phyloP scores from a whole-genome alignment of 2,888 invertebrate genomes.

The Ethmia dodecea region DNA sequence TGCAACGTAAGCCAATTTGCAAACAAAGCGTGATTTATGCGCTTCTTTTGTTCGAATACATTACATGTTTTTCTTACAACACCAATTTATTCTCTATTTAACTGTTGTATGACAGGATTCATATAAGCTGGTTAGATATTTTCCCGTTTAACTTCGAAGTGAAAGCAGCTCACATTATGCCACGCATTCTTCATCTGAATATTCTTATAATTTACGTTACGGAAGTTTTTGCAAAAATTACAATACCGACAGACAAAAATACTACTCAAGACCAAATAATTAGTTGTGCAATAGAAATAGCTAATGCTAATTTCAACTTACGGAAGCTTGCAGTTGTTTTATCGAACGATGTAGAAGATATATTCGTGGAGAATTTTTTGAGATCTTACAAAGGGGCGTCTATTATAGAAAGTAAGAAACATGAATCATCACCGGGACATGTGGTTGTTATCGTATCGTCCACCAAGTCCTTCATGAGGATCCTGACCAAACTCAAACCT shows the following conservation, averaged over 20 bases:
- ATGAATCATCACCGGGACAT: constrained; percentile 35
- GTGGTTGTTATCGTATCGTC: constrained; percentile 43
- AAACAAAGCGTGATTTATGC: no score
- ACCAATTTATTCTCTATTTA: no score
- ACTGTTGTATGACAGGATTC: no score
- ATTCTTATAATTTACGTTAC: constrained; percentile 10
- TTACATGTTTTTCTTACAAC: no score
- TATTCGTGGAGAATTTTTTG: constrained; percentile 34
- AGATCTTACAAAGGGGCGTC: constrained; percentile 41
- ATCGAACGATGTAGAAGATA: constrained; percentile 36
- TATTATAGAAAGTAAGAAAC: constrained; percentile 35
- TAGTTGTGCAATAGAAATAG: constrained; percentile 36
- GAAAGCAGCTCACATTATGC: neutral
- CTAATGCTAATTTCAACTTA: constrained; percentile 42
- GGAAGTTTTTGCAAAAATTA: constrained; percentile 14
- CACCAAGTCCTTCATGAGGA: constrained; percentile 38
- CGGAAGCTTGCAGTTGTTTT: constrained; percentile 36
- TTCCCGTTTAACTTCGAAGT: neutral
- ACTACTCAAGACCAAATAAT: constrained; percentile 25
- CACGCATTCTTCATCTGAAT: neutral
- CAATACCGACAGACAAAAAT: constrained; percentile 9
- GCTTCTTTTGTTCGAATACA: no score
- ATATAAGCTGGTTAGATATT: no score
- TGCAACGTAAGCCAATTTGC: no score
- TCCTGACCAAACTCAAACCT: constrained; percentile 37